Percentiles rank a stretch among this genome's conserved stretches.
Evolutionary conservation across 2,113 vertebrate genomes (phyloP).

Genomic region (Haplochromis vanheusdeni): DNA sequence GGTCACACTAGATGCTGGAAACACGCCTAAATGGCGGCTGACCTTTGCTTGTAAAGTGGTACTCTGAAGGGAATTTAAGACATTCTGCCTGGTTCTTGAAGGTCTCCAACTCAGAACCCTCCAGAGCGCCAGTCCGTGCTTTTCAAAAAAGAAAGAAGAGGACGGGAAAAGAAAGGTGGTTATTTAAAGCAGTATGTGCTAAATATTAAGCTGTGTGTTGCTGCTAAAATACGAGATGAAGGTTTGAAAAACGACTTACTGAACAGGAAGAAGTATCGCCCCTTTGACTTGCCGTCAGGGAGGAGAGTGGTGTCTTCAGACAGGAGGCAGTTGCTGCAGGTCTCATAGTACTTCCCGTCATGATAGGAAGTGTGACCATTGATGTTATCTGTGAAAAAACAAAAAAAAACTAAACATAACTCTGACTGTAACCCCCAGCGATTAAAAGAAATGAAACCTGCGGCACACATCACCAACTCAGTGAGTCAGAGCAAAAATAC

Average conservation of each 20-base stretch:
- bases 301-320: slow-evolving; percentile 64
- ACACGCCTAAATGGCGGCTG: neutral
- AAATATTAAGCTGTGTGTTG: neutral
- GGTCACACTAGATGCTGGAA: neutral
- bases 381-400: slow-evolving; percentile 43
- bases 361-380: slow-evolving; percentile 66
- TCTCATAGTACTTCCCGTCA: slow-evolving; percentile 65
- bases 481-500: neutral
- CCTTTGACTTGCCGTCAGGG: slow-evolving; percentile 55
- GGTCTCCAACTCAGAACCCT: slow-evolving; percentile 52
- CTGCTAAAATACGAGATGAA: neutral
- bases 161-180: neutral
- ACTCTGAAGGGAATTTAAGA: slow-evolving; percentile 54
- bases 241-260: slow-evolving; percentile 18
- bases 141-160: neutral
- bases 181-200: neutral
- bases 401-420: accelerated
- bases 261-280: slow-evolving; percentile 62
- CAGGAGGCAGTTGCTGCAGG: slow-evolving; percentile 58
- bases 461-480: neutral
- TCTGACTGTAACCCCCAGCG: neutral
- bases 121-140: slow-evolving; percentile 52
- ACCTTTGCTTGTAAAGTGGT: slow-evolving; percentile 39
- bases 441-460: neutral
- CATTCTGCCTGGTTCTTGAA: slow-evolving; percentile 65